A percentile compares a stretch with the other conserved stretches of the same genome.
These are phyloP conservation scores for Anticlea derivata DNA, from an alignment of 2,888 invertebrate genomes.

Conservation along the genomic window DNA sequence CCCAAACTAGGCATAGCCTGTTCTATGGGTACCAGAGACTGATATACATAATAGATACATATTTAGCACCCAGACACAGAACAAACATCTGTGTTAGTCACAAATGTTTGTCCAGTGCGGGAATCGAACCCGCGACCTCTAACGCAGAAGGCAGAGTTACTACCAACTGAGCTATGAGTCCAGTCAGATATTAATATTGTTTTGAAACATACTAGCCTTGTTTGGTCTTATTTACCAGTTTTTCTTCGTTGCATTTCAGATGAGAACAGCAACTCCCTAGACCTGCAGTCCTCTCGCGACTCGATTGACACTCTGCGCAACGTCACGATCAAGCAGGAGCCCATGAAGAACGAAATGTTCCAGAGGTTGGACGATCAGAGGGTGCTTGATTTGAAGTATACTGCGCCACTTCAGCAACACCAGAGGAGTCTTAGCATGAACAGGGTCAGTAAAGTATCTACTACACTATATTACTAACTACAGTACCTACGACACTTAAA, in stretches of 20 bases:
- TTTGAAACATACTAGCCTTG: too few relatives aligned
- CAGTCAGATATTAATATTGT: too few relatives aligned
- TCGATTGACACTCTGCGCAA: conserved; percentile 77
- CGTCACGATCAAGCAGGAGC: conserved; percentile 74
- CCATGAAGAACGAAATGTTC: conserved; percentile 64
- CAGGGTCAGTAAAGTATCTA: conserved; percentile 65
- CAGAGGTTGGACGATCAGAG: conserved; percentile 70
- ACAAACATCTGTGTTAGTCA: too few relatives aligned
- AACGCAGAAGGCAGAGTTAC: too few relatives aligned
- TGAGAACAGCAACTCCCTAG: conserved; percentile 73
- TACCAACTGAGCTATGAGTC: too few relatives aligned
- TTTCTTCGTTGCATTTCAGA: conserved; percentile 49
- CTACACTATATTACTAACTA: background rate
- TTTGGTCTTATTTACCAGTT: background rate
- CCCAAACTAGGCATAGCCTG: too few relatives aligned
- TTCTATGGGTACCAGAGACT: too few relatives aligned
- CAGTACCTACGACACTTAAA: too few relatives aligned
- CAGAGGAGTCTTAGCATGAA: conserved; percentile 81
- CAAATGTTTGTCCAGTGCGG: too few relatives aligned
- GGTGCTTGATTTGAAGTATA: conserved; percentile 71
- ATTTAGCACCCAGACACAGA: too few relatives aligned
- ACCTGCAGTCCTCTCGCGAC: conserved; percentile 75
- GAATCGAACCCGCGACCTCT: too few relatives aligned
- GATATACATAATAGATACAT: too few relatives aligned
- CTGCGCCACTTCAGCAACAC: conserved; percentile 69